Evolutionary conservation across 2,888 invertebrate genomes (phyloP).

Genomic region (Parthenolecanium corni): DNA sequence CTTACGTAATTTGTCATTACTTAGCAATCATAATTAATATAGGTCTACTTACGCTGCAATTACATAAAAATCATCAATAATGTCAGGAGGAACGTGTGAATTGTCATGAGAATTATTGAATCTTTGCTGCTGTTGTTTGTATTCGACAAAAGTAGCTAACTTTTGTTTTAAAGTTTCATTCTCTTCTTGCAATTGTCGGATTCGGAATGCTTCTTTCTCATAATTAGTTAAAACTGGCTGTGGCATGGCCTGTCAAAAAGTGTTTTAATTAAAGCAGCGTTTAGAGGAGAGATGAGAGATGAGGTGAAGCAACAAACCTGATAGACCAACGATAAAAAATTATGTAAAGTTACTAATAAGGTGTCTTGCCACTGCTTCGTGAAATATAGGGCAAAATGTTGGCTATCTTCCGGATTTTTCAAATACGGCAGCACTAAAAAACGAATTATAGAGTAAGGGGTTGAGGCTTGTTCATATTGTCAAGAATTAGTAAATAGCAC

Average conservation of each 20-base stretch:
- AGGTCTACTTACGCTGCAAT: conserved; percentile 57
- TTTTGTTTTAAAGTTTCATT: conserved; percentile 56
- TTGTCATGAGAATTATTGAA: conserved; percentile 29
- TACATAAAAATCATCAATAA: conserved; percentile 84
- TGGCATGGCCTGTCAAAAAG: conserved; percentile 61
- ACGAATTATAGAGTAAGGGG: background rate
- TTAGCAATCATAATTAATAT: background rate
- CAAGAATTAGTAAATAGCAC: conserved; percentile 13
- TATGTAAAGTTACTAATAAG: conserved; percentile 76
- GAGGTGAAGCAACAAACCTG: conserved; percentile 44
- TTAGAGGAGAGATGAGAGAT: background rate
- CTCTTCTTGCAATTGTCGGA: conserved; percentile 73
- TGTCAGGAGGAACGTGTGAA: conserved; percentile 59
- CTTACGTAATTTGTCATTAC: background rate
- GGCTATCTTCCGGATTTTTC: conserved; percentile 82
- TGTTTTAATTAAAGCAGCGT: background rate
- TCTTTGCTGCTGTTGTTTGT: conserved; percentile 30
- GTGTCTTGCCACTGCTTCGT: conserved; percentile 93
- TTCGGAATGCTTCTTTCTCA: conserved; percentile 70
- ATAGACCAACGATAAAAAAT: conserved; percentile 81
- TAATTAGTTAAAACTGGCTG: conserved; percentile 73
- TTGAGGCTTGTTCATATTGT: too few relatives aligned
- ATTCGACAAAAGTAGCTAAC: conserved; percentile 44
- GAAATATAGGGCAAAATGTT: conserved; percentile 76
- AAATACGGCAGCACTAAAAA: conserved; percentile 76